phyloP scores from a whole-genome alignment of 2,888 invertebrate genomes.

The Isotomurus palustris region DNA sequence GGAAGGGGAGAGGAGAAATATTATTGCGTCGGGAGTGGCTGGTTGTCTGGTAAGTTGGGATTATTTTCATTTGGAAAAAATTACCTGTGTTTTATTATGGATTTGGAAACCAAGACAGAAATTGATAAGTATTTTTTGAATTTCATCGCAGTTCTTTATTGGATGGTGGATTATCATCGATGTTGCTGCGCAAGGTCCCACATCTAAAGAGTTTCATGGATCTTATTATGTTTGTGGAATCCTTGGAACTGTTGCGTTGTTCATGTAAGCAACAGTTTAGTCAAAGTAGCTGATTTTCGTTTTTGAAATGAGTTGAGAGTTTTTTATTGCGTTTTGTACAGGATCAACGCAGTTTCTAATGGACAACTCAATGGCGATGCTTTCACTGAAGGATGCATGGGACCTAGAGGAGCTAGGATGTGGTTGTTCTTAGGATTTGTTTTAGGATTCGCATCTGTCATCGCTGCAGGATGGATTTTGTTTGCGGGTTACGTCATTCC shows the following conservation, averaged over 20 bases:
- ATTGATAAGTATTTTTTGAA: background rate
- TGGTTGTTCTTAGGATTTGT: conserved; percentile 97
- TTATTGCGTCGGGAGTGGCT: conserved; percentile 75
- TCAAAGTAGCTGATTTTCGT: too few species aligned
- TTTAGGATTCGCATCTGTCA: conserved; percentile 90
- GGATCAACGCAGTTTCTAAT: conserved; percentile 93
- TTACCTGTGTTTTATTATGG: too few species aligned
- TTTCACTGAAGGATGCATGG: conserved; percentile 77
- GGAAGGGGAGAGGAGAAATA: conserved; percentile 80
- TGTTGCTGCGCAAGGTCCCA: conserved; percentile 63
- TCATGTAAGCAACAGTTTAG: conserved; percentile 69
- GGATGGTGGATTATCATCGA: conserved; percentile 99
- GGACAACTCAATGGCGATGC: conserved; percentile 82
- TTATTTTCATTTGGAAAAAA: too few species aligned
- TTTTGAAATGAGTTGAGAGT: conserved; percentile 4
- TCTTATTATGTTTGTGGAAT: conserved; percentile 88
- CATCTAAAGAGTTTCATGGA: conserved; percentile 53
- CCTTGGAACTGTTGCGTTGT: conserved; percentile 84
- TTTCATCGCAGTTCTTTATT: conserved; percentile 71
- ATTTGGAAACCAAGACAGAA: conserved; percentile 5
- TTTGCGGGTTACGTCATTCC: conserved; percentile 69
- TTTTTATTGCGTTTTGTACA: conserved; percentile 48
- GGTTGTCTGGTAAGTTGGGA: conserved; percentile 82
- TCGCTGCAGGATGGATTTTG: conserved; percentile 93
- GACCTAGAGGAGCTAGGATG: conserved; percentile 78